Percentiles rank a stretch among this genome's conserved stretches.
Conservation (phyloP, 1,140 invertebrate genomes). For the Anastrepha obliqua region DNA sequence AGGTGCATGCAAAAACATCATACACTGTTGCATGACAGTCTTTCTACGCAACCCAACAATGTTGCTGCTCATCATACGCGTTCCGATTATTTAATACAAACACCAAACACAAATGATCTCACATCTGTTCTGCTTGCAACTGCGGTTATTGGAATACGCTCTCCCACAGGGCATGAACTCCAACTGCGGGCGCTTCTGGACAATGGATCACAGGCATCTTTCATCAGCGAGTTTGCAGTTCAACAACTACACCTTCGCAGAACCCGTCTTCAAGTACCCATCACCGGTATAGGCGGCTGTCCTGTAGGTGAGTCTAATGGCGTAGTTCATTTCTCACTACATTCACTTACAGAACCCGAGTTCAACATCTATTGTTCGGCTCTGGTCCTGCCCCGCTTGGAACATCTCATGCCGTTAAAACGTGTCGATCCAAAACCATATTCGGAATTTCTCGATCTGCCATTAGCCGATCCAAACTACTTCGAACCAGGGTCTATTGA, state of each 20-base stretch:
- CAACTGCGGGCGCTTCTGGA: constrained; percentile 21
- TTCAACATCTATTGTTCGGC: not conserved
- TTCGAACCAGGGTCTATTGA: constrained; percentile 40
- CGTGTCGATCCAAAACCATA: not conserved
- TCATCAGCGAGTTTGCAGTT: constrained; percentile 49
- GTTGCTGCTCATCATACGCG: not conserved
- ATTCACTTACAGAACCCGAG: not conserved
- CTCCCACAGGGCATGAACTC: not conserved
- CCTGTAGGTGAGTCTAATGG: not conserved
- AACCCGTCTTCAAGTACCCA: constrained; percentile 5
- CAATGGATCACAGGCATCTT: constrained; percentile 33
- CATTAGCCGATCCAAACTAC: constrained; percentile 18
- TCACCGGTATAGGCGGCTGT: constrained; percentile 23
- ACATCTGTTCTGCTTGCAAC: not conserved
- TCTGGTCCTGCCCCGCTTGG: not conserved
- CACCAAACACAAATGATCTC: not conserved
- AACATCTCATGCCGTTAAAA: not conserved
- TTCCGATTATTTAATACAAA: not conserved
- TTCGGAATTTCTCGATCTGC: not conserved
- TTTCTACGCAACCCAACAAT: not conserved
- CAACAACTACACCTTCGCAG: constrained; percentile 35
- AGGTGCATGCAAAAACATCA: not conserved
- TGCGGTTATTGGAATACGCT: not conserved
- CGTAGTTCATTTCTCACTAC: not conserved
- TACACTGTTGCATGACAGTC: not conserved